phyloP scores from a whole-genome alignment of 2,113 vertebrate species.

The Menura novaehollandiae region DNA sequence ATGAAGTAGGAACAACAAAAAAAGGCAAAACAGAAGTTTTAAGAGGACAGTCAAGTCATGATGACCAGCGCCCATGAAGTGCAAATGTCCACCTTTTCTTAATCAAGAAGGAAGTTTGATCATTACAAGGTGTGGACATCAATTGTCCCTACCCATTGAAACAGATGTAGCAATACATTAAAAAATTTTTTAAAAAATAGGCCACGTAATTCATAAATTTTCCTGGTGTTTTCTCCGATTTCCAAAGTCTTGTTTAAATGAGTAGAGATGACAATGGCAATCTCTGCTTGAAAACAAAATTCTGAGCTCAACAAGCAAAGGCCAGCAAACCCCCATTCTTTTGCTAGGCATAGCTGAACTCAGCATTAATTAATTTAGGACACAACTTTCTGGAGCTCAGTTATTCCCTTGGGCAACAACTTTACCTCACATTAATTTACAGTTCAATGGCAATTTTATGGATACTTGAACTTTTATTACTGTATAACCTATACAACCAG shows the following conservation, averaged over 20 bases:
- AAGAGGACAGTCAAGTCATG: neutral
- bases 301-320: neutral
- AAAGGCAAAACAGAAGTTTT: neutral
- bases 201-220: neutral
- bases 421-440: slow-evolving; percentile 63
- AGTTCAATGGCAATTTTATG: slow-evolving; percentile 66
- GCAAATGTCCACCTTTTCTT: neutral
- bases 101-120: neutral
- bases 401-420: slow-evolving; percentile 50
- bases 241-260: neutral
- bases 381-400: slow-evolving; percentile 52
- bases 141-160: neutral
- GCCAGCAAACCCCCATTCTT: neutral
- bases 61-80: neutral
- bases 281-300: slow-evolving; percentile 2
- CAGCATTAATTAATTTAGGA: slow-evolving; percentile 55
- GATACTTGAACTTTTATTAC: slow-evolving; percentile 64
- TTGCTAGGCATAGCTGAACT: neutral
- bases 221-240: neutral
- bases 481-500: slow-evolving; percentile 51
- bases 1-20: neutral
- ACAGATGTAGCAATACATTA: neutral
- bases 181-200: neutral
- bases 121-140: neutral
- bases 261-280: neutral